A percentile compares a stretch with the other conserved stretches of the same genome.
Conservation (phyloP, 2,113 vertebrate species). For the Eurystomus gularis region DNA sequence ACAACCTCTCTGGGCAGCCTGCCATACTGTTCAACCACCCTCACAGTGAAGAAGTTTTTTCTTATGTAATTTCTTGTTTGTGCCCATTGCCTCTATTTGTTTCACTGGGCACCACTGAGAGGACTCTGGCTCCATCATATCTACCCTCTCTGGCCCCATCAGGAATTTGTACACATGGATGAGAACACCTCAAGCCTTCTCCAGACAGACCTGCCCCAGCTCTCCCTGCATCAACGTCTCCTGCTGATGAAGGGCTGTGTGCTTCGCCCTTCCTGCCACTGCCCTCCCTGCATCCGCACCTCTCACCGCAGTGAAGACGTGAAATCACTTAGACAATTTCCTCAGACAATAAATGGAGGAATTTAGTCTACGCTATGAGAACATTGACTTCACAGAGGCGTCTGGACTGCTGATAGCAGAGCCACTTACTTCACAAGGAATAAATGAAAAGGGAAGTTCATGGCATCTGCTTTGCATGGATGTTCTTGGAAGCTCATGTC, state of each 20-base stretch:
- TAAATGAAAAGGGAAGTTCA: not conserved
- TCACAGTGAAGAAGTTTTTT: not conserved
- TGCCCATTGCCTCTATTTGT: not conserved
- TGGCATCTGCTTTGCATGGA: not conserved
- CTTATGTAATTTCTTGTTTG: not conserved
- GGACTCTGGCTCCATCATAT: not conserved
- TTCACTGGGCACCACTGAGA: not conserved
- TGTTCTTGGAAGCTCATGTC: not conserved
- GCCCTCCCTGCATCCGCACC: not conserved
- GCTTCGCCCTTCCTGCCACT: not conserved
- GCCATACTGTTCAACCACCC: not conserved
- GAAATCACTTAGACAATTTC: not conserved
- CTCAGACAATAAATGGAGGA: not conserved
- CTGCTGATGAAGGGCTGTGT: not conserved
- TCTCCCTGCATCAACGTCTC: not conserved
- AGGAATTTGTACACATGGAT: not conserved
- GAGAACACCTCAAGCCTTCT: not conserved
- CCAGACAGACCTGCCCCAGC: fast-evolving
- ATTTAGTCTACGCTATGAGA: not conserved
- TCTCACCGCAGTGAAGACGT: fast-evolving
- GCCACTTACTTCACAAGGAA: not conserved
- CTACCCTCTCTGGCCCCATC: not conserved
- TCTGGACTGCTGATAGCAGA: not conserved
- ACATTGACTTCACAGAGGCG: fast-evolving
- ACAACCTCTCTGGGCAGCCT: not conserved